Base-by-base conservation (phyloP, 2,113 vertebrate genomes). In the Natator depressus region DNA sequence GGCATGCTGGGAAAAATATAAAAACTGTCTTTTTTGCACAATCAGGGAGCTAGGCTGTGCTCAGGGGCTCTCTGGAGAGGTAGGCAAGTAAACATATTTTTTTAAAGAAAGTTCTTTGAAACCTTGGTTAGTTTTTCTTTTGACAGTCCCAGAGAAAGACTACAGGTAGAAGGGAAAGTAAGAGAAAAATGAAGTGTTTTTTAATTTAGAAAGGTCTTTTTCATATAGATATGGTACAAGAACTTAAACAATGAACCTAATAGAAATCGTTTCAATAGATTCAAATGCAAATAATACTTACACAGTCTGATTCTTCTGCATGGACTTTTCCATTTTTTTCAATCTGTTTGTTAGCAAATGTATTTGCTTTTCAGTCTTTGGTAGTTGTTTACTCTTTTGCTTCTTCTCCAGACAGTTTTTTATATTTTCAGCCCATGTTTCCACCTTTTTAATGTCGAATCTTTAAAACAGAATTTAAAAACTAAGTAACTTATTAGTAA, bases 311-410 rank as follows among this genome's bases (percentile, higher is more conserved):
- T 89, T 84, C 82, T 95, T 96, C 85, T 91, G 90, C 5, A 94
- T 35, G 51, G 96, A 92, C 88, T 97, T 98, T 91, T 82, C 75
- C 29, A 95, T 53, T 95, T 96, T 97, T 35, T 10, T 83, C 88
- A 95, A 91, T 93, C 93, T 96, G 5, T 69, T 90, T 65, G 17
- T 47, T 55, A 93, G 27, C 17, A 10, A 59, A 1, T 94, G 35
- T 50, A 80, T 85, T 89, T 95, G 95, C 80, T 92, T 96, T 54
- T 95, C 88, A 89, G 93, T 89, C 50, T 84, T 89, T 14, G 79
- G 65, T 53, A 92, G 29, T 50, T 93, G 83, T 88, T 92, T 87
- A 3, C 7, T 8, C n/a, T 91, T 25, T n/a, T 95, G 57, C 24
- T 94, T 97, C 29, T 8, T 0, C 42, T 90, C 2, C 42, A 97